Base-by-base conservation (phyloP, 2,113 vertebrate species). In the Dasyprocta punctata region DNA sequence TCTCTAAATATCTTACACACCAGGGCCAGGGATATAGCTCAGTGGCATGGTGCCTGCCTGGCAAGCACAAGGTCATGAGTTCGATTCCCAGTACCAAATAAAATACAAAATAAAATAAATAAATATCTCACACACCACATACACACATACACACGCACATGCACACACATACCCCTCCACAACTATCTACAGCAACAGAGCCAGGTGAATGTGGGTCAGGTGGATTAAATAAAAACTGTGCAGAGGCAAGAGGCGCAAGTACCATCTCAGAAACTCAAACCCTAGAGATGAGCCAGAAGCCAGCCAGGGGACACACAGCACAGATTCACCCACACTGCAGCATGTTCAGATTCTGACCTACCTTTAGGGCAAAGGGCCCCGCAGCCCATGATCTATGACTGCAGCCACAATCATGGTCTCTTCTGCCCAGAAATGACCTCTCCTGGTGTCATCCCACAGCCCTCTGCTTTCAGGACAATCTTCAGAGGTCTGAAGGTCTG, bases 291-390 rank as follows among this genome's bases (percentile, higher is more conserved):
- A 65, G 54, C 67, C 38, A 75, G 63, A 16, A 86, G n/a, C 13
- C 8, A 20, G 12, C 52, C 77, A 87, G 47, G 56, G 44, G 0
- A 41, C 44, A 44, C 28, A 77, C 71, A 58, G 3, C 44, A 49
- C 13, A 86, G 30, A 84, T 60, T 7, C 1, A 0, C 28, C 54
- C 90, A 69, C 58, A n/a, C 49, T 1, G 0, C 0, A 8, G 52
- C 81, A 28, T 7, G 24, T 41, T 75, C 81, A 90, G 54, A 49
- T 65, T 94, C 58, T 44, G 19, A 90, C 99, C 97, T 99, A 99
- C 99, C 99, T 99, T 99, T 99, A 98, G 98, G 98, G 97, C 99
- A 99, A 96, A 99, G 98, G 49, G 99, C 99, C 98, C 99, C 98
- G 38, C 99, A 99, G 98, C 99, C 99, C 99, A 99, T 99, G 49